These are phyloP conservation scores for Helleia helle DNA, from an alignment of 2,888 invertebrate genomes.

Conservation along the genomic window DNA sequence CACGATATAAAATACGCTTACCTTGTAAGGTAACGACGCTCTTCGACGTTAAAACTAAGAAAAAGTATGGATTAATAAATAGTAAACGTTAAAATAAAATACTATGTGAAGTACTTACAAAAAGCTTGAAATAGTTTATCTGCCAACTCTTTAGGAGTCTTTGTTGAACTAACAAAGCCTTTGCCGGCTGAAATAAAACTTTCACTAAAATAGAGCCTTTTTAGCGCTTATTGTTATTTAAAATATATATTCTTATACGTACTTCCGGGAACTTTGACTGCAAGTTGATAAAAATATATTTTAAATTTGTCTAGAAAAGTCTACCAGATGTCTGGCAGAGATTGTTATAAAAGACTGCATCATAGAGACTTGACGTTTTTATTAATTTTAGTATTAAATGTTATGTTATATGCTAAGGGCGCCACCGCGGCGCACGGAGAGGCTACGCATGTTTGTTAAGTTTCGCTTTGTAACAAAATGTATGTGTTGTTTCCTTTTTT, in stretches of 20 bases:
- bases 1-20: conserved; percentile 15
- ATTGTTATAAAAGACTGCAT: no score
- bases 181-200: conserved; percentile 31
- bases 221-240: background rate
- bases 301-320: conserved; percentile 1
- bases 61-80: conserved; percentile 11
- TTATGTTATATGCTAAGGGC: no score
- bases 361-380: no score
- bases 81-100: conserved; percentile 4
- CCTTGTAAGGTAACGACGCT: conserved; percentile 34
- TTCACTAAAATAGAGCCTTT: conserved; percentile 4
- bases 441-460: no score
- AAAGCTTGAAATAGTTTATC: conserved; percentile 41
- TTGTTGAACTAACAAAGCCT: conserved; percentile 43
- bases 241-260: conserved; percentile 16
- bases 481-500: no score
- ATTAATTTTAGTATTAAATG: no score
- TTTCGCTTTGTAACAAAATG: no score
- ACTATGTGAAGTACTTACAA: conserved; percentile 34
- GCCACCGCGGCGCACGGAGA: no score
- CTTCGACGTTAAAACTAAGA: conserved; percentile 32
- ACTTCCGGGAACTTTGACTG: conserved; percentile 34
- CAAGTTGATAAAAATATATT: conserved; percentile 14
- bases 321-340: no score
- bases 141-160: conserved; percentile 34